Percentiles rank a stretch among this genome's conserved stretches.
Conservation (phyloP, 2,888 invertebrate genomes). For the Meganola albula region DNA sequence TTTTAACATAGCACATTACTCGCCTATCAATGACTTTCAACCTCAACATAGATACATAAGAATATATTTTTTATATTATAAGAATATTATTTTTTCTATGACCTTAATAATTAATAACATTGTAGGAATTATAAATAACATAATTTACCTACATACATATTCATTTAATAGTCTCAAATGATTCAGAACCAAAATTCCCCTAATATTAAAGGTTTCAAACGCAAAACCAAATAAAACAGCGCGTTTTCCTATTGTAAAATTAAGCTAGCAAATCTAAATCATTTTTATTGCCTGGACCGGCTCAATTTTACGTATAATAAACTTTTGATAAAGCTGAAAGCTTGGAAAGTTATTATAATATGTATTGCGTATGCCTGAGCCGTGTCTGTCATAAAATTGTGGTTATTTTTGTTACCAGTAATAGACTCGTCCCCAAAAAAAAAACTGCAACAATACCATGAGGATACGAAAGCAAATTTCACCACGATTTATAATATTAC, state of each 20-base stretch:
- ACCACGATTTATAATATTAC: no score
- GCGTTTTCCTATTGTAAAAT: conserved; percentile 33
- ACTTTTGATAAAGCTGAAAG: conserved; percentile 20
- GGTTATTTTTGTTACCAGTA: no score
- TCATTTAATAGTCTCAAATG: conserved; percentile 47
- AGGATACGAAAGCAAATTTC: no score
- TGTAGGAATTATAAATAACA: neutral
- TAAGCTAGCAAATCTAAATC: conserved; percentile 32
- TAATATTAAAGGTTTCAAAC: conserved; percentile 32
- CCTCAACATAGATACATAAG: no score
- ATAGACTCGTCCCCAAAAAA: no score
- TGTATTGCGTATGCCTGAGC: conserved; percentile 13
- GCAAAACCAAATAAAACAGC: conserved; percentile 24
- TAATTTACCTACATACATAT: conserved; percentile 37
- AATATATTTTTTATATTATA: neutral
- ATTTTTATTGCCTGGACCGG: conserved; percentile 28
- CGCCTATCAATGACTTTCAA: no score
- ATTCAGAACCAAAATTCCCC: conserved; percentile 43
- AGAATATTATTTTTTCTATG: neutral
- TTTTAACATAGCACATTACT: no score
- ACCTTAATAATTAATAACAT: neutral
- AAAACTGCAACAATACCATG: no score
- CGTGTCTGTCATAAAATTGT: no score
- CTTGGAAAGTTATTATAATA: conserved; percentile 15
- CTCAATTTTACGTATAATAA: conserved; percentile 32